Conservation (phyloP, 2,888 invertebrate genomes). For the Dysmachus trigonus region DNA sequence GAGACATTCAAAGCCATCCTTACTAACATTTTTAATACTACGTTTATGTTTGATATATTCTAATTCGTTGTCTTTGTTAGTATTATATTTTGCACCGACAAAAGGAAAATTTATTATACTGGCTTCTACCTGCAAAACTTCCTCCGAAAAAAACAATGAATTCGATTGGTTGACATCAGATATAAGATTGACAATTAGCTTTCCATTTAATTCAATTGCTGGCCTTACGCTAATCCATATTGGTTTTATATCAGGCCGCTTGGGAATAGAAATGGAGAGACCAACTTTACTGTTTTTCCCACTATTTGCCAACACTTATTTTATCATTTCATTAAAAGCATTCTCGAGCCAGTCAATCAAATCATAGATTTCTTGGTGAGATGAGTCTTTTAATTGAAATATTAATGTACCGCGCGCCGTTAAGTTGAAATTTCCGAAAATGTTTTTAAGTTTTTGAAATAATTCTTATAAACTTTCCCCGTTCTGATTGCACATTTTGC, state of each 20-base stretch:
- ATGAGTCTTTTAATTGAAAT: too few relatives aligned
- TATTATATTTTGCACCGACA: neutral
- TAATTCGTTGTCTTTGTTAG: neutral
- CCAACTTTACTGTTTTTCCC: too few relatives aligned
- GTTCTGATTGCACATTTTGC: too few relatives aligned
- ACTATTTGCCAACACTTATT: too few relatives aligned
- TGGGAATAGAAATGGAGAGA: too few relatives aligned
- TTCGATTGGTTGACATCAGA: neutral
- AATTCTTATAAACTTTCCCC: too few relatives aligned
- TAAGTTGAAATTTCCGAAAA: too few relatives aligned
- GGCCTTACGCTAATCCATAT: neutral
- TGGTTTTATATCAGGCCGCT: neutral
- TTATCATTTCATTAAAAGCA: too few relatives aligned
- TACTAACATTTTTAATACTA: neutral
- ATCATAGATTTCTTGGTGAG: too few relatives aligned
- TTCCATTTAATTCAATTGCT: neutral
- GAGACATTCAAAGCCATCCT: neutral
- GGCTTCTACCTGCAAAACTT: neutral
- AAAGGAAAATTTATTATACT: neutral
- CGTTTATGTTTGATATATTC: neutral
- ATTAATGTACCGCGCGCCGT: too few relatives aligned
- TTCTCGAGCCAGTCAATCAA: too few relatives aligned
- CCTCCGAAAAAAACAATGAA: neutral
- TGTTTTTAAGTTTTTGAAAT: too few relatives aligned
- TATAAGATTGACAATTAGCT: neutral